phyloP scores from a whole-genome alignment of 2,113 vertebrate genomes.

The Burhinus bistriatus region DNA sequence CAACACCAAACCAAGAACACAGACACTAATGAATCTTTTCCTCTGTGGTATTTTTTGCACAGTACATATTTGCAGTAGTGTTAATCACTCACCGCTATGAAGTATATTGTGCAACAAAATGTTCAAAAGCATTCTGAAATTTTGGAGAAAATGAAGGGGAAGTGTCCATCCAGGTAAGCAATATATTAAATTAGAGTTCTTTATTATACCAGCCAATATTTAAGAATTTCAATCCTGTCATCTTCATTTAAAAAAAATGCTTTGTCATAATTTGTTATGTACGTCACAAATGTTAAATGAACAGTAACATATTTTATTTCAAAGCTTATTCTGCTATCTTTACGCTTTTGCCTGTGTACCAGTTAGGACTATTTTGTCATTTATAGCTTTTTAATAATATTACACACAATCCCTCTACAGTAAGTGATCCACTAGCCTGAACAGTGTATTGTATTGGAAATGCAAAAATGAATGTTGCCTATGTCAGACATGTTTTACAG shows the following conservation, averaged over 20 bases:
- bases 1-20: background rate
- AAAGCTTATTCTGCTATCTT: background rate
- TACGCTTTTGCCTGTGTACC: background rate
- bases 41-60: background rate
- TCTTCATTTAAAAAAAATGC: background rate
- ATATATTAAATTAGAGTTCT: background rate
- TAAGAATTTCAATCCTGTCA: background rate
- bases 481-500: background rate
- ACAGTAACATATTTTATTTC: background rate
- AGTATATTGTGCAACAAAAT: background rate
- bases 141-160: background rate
- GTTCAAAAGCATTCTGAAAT: background rate
- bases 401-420: background rate
- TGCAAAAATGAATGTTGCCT: background rate
- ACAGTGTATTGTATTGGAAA: background rate
- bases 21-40: background rate
- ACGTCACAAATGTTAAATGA: background rate
- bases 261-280: background rate
- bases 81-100: background rate
- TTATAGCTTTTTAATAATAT: background rate
- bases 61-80: background rate
- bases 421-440: background rate
- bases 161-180: background rate
- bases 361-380: background rate
- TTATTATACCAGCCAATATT: background rate